Evolutionary conservation across 2,888 invertebrate genomes (phyloP).

Genomic region (Acanthococcus lagerstroemiae): DNA sequence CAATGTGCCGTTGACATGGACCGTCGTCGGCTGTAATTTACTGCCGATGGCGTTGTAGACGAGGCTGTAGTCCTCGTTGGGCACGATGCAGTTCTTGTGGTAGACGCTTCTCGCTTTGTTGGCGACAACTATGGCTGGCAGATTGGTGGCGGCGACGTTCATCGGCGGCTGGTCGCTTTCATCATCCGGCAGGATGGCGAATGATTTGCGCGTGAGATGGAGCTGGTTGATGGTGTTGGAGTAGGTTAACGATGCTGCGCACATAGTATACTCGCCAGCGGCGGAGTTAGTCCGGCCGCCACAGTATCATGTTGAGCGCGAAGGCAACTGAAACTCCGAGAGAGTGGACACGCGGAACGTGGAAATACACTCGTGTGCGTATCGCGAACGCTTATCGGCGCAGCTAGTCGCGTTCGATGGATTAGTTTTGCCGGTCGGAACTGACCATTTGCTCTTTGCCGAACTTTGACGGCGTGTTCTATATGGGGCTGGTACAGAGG

Average conservation of each 20-base stretch:
- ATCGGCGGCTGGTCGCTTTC: background rate
- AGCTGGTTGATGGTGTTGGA: too few species aligned
- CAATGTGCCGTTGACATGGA: too few species aligned
- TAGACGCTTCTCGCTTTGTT: slow-evolving; percentile 11
- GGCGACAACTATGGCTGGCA: background rate
- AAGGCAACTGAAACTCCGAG: too few species aligned
- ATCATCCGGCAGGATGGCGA: slow-evolving; percentile 14
- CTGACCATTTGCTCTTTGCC: slow-evolving; percentile 13
- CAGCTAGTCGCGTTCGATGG: too few species aligned
- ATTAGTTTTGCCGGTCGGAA: too few species aligned
- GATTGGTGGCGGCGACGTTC: background rate
- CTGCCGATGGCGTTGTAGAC: slow-evolving; percentile 1
- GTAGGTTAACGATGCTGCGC: background rate
- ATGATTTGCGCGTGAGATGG: slow-evolving; percentile 17
- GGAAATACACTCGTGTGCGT: too few species aligned
- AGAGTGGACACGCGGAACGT: too few species aligned
- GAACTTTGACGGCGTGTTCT: background rate
- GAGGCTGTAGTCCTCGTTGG: slow-evolving; percentile 14
- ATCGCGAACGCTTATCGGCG: too few species aligned
- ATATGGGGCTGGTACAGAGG: too few species aligned
- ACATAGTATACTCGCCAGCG: too few species aligned
- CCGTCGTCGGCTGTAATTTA: background rate
- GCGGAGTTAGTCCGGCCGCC: too few species aligned
- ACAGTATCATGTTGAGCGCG: too few species aligned
- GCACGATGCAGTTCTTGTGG: slow-evolving; percentile 6